Percentiles rank a stretch among this genome's conserved stretches.
These are phyloP conservation scores for Branchipolynoe longqiensis DNA, from an alignment of 2,888 invertebrate genomes.

Conservation along the genomic window DNA sequence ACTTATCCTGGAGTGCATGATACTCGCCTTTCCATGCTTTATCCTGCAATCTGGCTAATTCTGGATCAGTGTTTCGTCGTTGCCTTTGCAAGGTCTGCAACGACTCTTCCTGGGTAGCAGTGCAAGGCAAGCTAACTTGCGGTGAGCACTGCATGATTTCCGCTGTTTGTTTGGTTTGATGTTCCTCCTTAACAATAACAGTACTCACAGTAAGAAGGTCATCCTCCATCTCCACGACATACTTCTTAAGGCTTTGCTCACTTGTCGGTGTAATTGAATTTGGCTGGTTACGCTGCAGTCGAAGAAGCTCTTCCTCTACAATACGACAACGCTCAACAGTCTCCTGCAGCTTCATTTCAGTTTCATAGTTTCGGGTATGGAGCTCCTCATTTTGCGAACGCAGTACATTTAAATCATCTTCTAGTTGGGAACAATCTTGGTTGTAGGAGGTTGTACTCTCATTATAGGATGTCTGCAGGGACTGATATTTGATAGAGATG, in stretches of 20 bases:
- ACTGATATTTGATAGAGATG: neutral
- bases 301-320: slow-evolving; percentile 35
- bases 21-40: slow-evolving; percentile 47
- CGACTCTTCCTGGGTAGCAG: neutral
- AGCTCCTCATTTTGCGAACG: neutral
- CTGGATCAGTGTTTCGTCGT: slow-evolving; percentile 17
- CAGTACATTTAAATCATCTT: neutral
- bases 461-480: slow-evolving; percentile 6
- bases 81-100: neutral
- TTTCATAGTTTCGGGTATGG: neutral
- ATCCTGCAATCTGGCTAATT: neutral
- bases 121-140: neutral
- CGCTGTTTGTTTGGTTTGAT: neutral
- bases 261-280: slow-evolving; percentile 3
- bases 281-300: slow-evolving; percentile 3
- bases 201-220: slow-evolving; percentile 48
- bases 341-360: slow-evolving; percentile 33
- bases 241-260: slow-evolving; percentile 9
- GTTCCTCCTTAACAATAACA: neutral
- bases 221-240: slow-evolving; percentile 56
- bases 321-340: slow-evolving; percentile 9
- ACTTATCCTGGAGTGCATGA: slow-evolving; percentile 44
- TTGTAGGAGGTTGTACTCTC: slow-evolving; percentile 30
- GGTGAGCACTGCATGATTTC: slow-evolving; percentile 21
- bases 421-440: slow-evolving; percentile 37